Evolutionary conservation across 2,797 vertebrate genomes (phyloP).

Genomic region (Ctenopoma kingsleyae): DNA sequence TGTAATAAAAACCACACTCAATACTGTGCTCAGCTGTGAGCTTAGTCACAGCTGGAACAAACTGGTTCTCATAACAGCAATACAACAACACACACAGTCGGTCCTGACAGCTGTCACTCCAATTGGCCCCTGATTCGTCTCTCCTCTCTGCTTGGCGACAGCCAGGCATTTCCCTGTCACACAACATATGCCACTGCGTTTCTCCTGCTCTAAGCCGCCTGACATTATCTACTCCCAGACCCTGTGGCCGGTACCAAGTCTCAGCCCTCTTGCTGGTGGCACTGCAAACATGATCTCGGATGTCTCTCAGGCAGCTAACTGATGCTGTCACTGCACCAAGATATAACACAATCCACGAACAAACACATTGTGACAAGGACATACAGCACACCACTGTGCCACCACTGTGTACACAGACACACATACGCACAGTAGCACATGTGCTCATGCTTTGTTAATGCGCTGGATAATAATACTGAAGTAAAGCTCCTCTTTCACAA

Average conservation of each 20-base stretch:
- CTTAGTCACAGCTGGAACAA: background rate
- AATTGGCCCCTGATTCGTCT: constrained; percentile 77
- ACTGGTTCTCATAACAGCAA: constrained; percentile 31
- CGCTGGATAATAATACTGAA: constrained; percentile 34
- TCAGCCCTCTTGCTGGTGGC: constrained; percentile 76
- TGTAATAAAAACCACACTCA: background rate
- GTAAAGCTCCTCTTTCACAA: constrained; percentile 26
- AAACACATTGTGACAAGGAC: constrained; percentile 78
- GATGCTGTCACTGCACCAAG: constrained; percentile 81
- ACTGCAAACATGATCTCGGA: constrained; percentile 77
- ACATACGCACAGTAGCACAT: constrained; percentile 20
- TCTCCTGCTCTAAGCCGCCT: constrained; percentile 59
- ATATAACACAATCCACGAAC: constrained; percentile 66
- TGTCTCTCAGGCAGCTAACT: constrained; percentile 78
- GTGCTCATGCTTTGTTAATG: constrained; percentile 12
- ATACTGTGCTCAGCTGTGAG: background rate
- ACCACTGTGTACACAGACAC: constrained; percentile 37
- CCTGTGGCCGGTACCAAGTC: constrained; percentile 73
- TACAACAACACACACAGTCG: constrained; percentile 23
- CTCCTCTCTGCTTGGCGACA: constrained; percentile 58
- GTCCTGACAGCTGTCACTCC: constrained; percentile 84
- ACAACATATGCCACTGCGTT: constrained; percentile 78
- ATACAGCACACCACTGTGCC: constrained; percentile 41
- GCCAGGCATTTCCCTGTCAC: constrained; percentile 80
- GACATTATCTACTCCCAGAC: constrained; percentile 81